Evolutionary conservation across 1,140 invertebrate genomes (phyloP).

Genomic region (Octopus sinensis): DNA sequence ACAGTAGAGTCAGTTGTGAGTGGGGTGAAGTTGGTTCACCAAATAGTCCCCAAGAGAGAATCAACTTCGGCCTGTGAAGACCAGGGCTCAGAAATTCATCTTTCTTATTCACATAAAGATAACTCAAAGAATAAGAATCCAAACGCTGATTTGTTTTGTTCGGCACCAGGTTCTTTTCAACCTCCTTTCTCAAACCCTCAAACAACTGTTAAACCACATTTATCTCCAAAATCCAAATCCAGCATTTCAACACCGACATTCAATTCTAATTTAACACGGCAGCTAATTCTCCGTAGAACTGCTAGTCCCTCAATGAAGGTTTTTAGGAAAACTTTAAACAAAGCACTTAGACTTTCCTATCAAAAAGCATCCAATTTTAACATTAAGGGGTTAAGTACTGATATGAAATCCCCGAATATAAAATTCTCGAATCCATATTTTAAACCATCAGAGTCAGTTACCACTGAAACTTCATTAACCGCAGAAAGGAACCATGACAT

Average conservation of each 20-base stretch:
- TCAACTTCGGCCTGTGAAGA: neutral
- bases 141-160: neutral
- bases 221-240: neutral
- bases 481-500: too few species aligned
- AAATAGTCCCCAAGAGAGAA: neutral
- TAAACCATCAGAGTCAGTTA: too few species aligned
- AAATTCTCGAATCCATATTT: too few species aligned
- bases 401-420: too few species aligned
- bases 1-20: neutral
- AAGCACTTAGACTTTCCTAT: conserved; percentile 1
- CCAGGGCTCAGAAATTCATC: neutral
- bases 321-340: conserved; percentile 1
- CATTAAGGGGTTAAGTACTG: neutral
- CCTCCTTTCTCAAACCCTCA: neutral
- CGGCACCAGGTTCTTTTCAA: neutral
- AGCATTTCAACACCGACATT: neutral
- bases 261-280: neutral
- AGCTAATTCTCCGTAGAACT: neutral
- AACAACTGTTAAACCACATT: neutral
- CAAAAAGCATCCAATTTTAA: neutral
- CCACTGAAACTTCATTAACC: too few species aligned
- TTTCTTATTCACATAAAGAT: neutral
- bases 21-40: conserved; percentile 4
- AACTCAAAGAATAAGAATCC: neutral
- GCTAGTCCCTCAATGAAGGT: neutral